Evolutionary conservation across 2,888 invertebrate genomes (phyloP).

Genomic region (Troides oblongomaculatus): DNA sequence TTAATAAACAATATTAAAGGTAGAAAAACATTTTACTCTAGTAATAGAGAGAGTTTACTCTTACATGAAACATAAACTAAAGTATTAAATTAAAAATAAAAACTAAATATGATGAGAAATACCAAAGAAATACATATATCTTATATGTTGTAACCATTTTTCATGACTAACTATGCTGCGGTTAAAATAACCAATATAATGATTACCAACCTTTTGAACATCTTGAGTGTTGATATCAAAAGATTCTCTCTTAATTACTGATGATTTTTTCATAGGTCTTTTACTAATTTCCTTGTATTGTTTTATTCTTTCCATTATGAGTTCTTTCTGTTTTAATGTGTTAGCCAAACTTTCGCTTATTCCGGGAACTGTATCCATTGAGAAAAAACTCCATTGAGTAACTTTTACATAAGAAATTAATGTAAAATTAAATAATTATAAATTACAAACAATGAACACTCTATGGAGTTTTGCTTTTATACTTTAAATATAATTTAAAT

Average conservation of each 20-base stretch:
- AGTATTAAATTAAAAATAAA: too few relatives aligned
- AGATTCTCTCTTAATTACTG: conserved; percentile 51
- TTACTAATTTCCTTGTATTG: conserved; percentile 76
- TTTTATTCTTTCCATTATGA: conserved; percentile 73
- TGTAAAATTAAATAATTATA: too few relatives aligned
- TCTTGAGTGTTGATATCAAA: conserved; percentile 40
- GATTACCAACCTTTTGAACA: conserved; percentile 36
- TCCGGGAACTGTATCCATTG: conserved; percentile 63
- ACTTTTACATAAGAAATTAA: background rate
- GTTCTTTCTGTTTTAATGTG: conserved; percentile 71
- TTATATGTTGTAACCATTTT: background rate
- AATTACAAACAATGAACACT: background rate
- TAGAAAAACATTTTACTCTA: too few relatives aligned
- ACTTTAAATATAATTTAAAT: too few relatives aligned
- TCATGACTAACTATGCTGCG: background rate
- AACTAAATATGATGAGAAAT: too few relatives aligned
- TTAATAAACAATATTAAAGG: too few relatives aligned
- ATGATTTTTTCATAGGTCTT: conserved; percentile 58
- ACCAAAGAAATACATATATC: too few relatives aligned
- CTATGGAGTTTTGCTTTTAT: too few relatives aligned
- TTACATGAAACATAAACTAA: too few relatives aligned
- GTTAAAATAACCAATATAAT: background rate
- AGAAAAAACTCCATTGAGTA: background rate
- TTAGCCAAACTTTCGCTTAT: conserved; percentile 76
- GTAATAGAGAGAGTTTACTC: too few relatives aligned